These are phyloP conservation scores for Drosophila anceps DNA, from an alignment of 2,888 invertebrate species.

Conservation along the genomic window DNA sequence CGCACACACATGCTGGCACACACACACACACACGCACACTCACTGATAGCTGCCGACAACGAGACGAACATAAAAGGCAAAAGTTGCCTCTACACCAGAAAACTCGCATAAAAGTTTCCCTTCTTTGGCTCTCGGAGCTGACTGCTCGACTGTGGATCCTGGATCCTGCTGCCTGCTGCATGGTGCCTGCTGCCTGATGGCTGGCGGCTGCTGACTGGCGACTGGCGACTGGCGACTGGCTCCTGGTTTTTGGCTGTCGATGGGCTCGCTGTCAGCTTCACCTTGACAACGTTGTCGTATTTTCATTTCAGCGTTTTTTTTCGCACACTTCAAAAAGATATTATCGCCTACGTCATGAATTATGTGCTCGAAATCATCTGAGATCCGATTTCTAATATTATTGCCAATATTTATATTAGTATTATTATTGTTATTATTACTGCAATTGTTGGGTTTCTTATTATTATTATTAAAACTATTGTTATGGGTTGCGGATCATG, in stretches of 20 bases:
- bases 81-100: constrained; percentile 55
- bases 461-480: background rate
- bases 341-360: background rate
- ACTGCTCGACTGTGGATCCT: constrained; percentile 11
- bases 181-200: background rate
- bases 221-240: background rate
- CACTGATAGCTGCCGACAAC: constrained; percentile 58
- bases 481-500: too few relatives aligned
- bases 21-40: constrained; percentile 23
- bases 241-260: constrained; percentile 31
- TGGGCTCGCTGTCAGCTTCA: constrained; percentile 35
- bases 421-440: background rate
- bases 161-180: constrained; percentile 10
- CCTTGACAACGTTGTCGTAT: constrained; percentile 49
- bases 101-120: constrained; percentile 70
- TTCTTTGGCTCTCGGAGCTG: constrained; percentile 29
- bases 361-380: background rate
- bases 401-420: background rate
- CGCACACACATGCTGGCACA: constrained; percentile 17
- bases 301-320: constrained; percentile 16
- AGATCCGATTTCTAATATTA: background rate
- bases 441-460: background rate
- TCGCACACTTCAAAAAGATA: background rate
- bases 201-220: background rate
- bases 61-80: constrained; percentile 73